phyloP scores from a whole-genome alignment of 2,888 invertebrate genomes.

The Gastracanthus pulcherrimus region DNA sequence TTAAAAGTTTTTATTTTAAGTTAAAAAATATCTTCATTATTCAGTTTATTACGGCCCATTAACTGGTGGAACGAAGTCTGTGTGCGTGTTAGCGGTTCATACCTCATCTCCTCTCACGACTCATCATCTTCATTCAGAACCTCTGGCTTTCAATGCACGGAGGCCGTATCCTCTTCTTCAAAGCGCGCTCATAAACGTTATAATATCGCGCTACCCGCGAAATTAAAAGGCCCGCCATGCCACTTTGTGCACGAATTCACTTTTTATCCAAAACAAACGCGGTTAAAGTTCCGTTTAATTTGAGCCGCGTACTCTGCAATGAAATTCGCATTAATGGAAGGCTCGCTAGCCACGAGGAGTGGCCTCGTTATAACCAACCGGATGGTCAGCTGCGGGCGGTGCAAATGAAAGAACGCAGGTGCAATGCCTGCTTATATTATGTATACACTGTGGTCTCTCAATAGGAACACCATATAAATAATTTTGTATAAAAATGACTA shows the following conservation, averaged over 20 bases:
- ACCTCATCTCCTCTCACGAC: background rate
- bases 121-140: background rate
- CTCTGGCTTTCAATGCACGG: background rate
- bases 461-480: too few species aligned
- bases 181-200: background rate
- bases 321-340: slow-evolving; percentile 3
- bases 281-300: slow-evolving; percentile 1
- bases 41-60: background rate
- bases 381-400: background rate
- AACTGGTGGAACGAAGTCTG: background rate
- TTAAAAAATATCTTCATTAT: background rate
- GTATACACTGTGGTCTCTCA: too few species aligned
- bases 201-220: background rate
- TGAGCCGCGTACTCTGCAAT: background rate
- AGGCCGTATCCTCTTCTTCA: background rate
- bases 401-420: background rate
- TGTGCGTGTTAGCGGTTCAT: too few species aligned
- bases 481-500: too few species aligned
- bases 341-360: background rate
- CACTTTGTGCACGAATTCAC: background rate
- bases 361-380: background rate
- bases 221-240: background rate
- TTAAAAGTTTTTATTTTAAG: background rate
- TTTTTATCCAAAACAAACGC: slow-evolving; percentile 10
- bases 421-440: too few species aligned